Evolutionary conservation across 2,888 invertebrate species (phyloP), one percentile per base, ranked within the genome.

Genomic region (Scaptomyza cyrtandrae): DNA sequence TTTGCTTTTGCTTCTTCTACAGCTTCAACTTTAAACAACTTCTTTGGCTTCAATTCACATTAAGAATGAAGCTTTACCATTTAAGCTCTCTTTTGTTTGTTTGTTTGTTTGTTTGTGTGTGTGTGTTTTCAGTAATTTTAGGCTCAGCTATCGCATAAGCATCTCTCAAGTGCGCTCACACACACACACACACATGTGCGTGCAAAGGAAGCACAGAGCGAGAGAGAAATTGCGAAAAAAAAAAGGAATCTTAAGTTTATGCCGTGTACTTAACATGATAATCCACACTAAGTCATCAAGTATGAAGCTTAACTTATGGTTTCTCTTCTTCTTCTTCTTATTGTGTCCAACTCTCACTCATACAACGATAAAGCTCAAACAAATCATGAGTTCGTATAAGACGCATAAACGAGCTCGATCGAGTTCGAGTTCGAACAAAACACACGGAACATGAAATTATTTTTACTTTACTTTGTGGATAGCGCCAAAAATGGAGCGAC

Each of bases 401-500:
- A 41, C 41, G 41, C 41, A 41, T 41, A 16, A 41, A 41, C 41
- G 16, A 10, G 24, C 3, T 24, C 24, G 24, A 41, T 16, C 41
- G 16, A 24, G 24, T 24, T 24, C 24, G 24, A 24, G 24, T 24
- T 24, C 41, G 41, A 35, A 50, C 24, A 24, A n/a, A 53, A 61
- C 24, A 71, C 71, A 64, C 29, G 71, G 65, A 71, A 64, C 52
- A 56, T 60, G 48, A 44, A 60, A 73, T 62, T 73, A 55, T 59
- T 61, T 67, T 45, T 72, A 59, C 61, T 67, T 43, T 72, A 35
- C 35, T 39, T 50, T 43, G 73, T 27, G 43, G 55, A 44, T 56
- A 67, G 73, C 74, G 74, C 75, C 69, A 64, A 58, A 77, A 75
- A 75, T 77, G 77, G 78, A 77, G 78, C 75, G 67, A 48, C 59